Evolutionary conservation across 2,888 invertebrate species (phyloP).

Genomic region (Heliconius charithonia): DNA sequence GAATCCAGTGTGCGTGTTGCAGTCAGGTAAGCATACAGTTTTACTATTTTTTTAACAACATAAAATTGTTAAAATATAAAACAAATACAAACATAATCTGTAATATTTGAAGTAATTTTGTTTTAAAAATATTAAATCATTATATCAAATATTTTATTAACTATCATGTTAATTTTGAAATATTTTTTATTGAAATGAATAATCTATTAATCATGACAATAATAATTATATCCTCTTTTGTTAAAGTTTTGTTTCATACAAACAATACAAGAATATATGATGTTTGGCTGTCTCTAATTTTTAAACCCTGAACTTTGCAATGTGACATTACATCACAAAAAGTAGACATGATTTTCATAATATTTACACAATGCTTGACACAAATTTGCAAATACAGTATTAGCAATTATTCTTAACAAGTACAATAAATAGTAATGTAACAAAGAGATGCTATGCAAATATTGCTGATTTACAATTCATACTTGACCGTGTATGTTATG

Average conservation of each 20-base stretch:
- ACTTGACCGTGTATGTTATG: not conserved
- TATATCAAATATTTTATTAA: too few species aligned
- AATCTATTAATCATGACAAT: not conserved
- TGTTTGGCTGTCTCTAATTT: not conserved
- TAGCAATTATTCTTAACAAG: constrained; percentile 32
- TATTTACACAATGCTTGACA: constrained; percentile 39
- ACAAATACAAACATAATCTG: not conserved
- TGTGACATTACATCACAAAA: constrained; percentile 17
- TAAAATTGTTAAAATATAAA: not conserved
- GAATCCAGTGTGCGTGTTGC: constrained; percentile 88
- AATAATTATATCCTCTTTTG: not conserved
- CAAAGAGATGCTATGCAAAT: constrained; percentile 11
- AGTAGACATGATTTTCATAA: constrained; percentile 30
- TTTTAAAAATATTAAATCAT: too few species aligned
- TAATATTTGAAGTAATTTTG: too few species aligned
- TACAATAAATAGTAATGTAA: constrained; percentile 26
- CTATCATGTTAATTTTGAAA: too few species aligned
- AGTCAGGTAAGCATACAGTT: constrained; percentile 80
- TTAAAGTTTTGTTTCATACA: not conserved
- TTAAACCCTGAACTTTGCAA: constrained; percentile 8
- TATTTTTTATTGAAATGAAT: not conserved
- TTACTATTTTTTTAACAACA: constrained; percentile 2
- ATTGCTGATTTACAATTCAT: constrained; percentile 16
- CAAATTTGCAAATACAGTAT: constrained; percentile 31
- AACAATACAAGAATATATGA: not conserved